Base-by-base conservation (phyloP, 92 coral and sea anemone species). In the Phenganax stokvisi region DNA sequence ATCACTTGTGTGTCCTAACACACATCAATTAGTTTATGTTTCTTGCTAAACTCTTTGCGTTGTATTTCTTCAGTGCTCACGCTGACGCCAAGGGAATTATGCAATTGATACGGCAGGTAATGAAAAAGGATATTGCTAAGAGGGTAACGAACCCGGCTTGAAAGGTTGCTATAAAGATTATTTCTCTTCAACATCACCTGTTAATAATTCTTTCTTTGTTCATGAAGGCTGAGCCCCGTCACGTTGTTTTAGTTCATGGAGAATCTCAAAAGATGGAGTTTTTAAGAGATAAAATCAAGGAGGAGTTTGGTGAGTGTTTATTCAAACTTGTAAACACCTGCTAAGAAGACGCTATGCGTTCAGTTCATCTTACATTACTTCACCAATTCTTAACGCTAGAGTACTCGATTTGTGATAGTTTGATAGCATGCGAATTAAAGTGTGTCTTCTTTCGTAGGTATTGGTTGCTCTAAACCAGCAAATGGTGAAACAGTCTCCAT, bases 71-170 rank as follows among this genome's bases (percentile, higher is more conserved):
- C 29, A 94, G 98, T 77, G 98, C 98, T 4, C 98, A 94, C 73
- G 98, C 98, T 8, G 98, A 94, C 84, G 98, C 98, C 11, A 86
- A 90, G n/a, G 98, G 98, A 7, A 94, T 94, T 29, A 94, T 94
- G 98, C 98, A 94, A 80, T 87, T 94, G 3, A 94, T 94, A 53
- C 94, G 96, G 0, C 96, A 92, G 92, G 98, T 93, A 30, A 81
- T 85, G 56, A 29, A n/a, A 74, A 12, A 12, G 37, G 15, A 51
- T 12, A 51, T 74, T 37, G 47, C 47, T 62, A 74, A 12, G 54
- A 74, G 15, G 0, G 3, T 55, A 51, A 51, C 27, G 51, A 25
- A 74, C 6, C 25, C 7, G 3, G 3, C 6, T 31, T 65, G 47
- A 37, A 53, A 74, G 15, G 47, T 6, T 53, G 56, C 80, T 52